Base-by-base conservation (phyloP, 2,113 vertebrate species). In the Pterocles gutturalis region DNA sequence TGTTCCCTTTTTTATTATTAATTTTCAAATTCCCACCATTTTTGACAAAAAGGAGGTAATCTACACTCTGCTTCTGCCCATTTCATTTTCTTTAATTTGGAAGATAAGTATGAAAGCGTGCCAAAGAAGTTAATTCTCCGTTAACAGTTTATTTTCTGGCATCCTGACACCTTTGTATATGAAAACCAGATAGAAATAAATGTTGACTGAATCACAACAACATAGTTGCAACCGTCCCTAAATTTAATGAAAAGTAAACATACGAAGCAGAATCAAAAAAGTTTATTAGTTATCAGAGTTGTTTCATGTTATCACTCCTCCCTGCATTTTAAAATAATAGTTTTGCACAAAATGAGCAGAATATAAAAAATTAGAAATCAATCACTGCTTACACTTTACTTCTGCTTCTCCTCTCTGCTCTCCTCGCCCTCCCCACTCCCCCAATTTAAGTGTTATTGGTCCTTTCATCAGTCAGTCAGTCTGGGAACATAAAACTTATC, bases 1-100 rank as follows among this genome's bases (percentile, higher is more conserved):
- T 99, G 99, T 99, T 99, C 99, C 98, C 99, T 99, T 99, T 99
- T 99, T 99, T 99, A 99, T 98, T 98, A 98, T 99, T 99, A 99
- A 99, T 99, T 99, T 99, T 99, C 99, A 99, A 99, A 99, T 99
- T 99, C 98, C 98, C 98, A 98, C 98, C 98, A 98, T 98, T 98
- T 98, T 99, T 99, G 98, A 98, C 98, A 98, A 98, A 98, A 98
- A 98, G 97, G 98, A 98, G 98, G 98, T 98, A 98, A 98, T 98
- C 98, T 98, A 98, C 98, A 98, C 98, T 98, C 98, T 98, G 98
- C 98, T 98, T 98, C 98, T 98, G 98, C 98, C 98, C 98, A 98
- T 98, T 98, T 98, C 98, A 98, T 98, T 98, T 98, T 98, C 98
- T 98, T 98, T 98, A 98, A 98, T 98, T 98, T 98, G 98, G 98